phyloP scores from a whole-genome alignment of 2,113 vertebrate species.

The Camelus bactrianus region DNA sequence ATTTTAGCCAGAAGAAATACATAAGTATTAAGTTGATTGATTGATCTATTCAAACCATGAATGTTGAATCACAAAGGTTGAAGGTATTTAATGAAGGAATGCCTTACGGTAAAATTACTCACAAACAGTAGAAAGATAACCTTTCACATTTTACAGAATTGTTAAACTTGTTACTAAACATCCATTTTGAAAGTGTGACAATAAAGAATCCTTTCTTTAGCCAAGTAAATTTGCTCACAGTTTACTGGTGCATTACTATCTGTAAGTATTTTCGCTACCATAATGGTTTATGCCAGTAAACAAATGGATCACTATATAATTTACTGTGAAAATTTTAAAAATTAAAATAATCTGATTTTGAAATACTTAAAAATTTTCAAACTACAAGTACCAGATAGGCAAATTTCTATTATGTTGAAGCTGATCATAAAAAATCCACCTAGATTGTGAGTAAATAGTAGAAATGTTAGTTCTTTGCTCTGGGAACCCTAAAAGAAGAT shows the following conservation, averaged over 20 bases:
- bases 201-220: slow-evolving; percentile 13
- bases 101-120: slow-evolving; percentile 15
- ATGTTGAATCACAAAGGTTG: background rate
- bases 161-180: background rate
- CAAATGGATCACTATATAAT: background rate
- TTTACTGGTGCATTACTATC: background rate
- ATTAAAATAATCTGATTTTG: background rate
- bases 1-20: slow-evolving; percentile 4
- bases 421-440: background rate
- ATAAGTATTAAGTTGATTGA: background rate
- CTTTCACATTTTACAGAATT: slow-evolving; percentile 19
- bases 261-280: background rate
- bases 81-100: background rate
- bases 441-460: background rate
- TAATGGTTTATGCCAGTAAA: background rate
- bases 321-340: background rate
- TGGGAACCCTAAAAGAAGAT: background rate
- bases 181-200: background rate
- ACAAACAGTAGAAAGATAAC: background rate
- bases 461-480: background rate
- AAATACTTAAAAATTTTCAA: background rate
- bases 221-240: slow-evolving; percentile 4
- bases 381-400: background rate
- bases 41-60: background rate
- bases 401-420: background rate